Base-by-base conservation (phyloP, 2,888 invertebrate species). In the Noctua janthina region DNA sequence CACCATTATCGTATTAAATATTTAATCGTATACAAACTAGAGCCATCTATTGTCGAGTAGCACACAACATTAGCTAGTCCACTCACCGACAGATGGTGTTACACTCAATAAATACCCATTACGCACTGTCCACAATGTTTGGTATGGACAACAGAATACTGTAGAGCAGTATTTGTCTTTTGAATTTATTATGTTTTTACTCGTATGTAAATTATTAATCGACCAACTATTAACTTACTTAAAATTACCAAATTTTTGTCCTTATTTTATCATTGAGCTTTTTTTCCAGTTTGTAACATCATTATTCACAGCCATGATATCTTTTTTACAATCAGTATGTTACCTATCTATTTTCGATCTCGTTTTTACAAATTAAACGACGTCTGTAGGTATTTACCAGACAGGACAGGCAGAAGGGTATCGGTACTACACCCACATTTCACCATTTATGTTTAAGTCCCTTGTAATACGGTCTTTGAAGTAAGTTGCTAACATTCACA, bases 71-170 rank as follows among this genome's bases (percentile, higher is more conserved):
- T 84, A 85, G 79, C 64, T 70, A 51, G 56, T 73, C 85, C 81
- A 84, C 87, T 89, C 73, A 85, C 74, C 83, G 64, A 76, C 84
- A 89, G 89, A 89, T 89, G 89, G 83, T 79, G 82, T 66, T 83
- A 81, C 74, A 83, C 76, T 79, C 85, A 86, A 82, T 89, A 84
- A 88, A 88, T 76, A 84, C 29, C 67, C 74, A 81, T 86, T 74
- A 79, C 66, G 77, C 74, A 79, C 74, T 87, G 87, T 75, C 56
- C 74, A 71, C 75, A 70, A 2, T 62, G 70, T 74, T 68, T 49
- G 23, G 84, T 79, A 82, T 70, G 35, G 84, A 69, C 76, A 35
- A 70, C 81, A 82, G 67, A 83, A 74, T 70, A 81, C 39, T 71
- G 46, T 13, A 29, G 17, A 59, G n/a, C 15, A 20, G 35, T 78